A percentile compares a stretch with the other conserved stretches of the same genome.
phyloP scores from a whole-genome alignment of 2,797 vertebrate species.

The Mionectes olivaceus region DNA sequence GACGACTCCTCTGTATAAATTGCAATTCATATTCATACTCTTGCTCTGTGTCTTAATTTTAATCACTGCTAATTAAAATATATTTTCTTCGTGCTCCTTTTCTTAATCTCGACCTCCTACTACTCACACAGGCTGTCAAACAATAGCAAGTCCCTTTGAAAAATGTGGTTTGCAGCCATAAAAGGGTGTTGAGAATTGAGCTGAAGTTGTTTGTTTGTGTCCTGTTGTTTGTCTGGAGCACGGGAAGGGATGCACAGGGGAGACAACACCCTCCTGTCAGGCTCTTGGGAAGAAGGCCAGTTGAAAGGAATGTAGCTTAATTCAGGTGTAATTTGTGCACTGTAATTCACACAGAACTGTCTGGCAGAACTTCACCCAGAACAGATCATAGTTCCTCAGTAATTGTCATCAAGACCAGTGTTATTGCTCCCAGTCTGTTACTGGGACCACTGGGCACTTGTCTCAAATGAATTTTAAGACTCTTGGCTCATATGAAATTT shows the following conservation, averaged over 20 bases:
- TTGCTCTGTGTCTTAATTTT: slow-evolving; percentile 22
- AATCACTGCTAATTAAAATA: slow-evolving; percentile 65
- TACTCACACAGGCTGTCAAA: background rate
- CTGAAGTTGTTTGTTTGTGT: background rate
- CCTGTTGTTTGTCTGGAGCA: background rate
- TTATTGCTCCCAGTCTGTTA: background rate
- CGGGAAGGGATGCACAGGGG: background rate
- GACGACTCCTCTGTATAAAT: background rate
- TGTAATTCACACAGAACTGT: background rate
- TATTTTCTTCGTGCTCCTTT: background rate
- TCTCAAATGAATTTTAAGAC: background rate
- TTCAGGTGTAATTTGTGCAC: background rate
- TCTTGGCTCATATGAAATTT: background rate
- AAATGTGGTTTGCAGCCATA: background rate
- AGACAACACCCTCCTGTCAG: background rate
- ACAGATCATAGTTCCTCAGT: background rate
- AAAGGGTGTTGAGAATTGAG: background rate
- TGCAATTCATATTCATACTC: slow-evolving; percentile 32
- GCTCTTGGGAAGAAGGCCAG: background rate
- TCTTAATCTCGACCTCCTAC: slow-evolving; percentile 33
- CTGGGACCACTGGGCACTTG: background rate
- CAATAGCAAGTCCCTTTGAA: background rate
- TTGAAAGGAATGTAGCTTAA: background rate
- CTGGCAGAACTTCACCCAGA: background rate
- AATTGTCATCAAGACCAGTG: background rate